Evolutionary conservation across 1,140 invertebrate species (phyloP).

Genomic region (Tyrophagus putrescentiae): DNA sequence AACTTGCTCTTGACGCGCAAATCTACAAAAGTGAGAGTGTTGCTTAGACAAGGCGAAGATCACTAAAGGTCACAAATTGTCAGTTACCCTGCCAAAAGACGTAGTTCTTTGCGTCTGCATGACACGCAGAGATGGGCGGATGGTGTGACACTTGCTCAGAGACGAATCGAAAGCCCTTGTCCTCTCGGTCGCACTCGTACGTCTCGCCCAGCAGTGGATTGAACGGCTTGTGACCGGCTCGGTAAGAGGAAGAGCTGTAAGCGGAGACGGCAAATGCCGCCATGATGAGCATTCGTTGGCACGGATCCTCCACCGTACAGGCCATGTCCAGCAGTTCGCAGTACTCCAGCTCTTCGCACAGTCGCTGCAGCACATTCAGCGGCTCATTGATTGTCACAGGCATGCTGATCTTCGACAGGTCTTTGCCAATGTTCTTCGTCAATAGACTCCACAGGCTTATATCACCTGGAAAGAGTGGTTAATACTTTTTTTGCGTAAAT

Average conservation of each 20-base stretch:
- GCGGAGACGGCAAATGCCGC: constrained; percentile 67
- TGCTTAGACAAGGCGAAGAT: constrained; percentile 16
- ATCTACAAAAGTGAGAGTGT: constrained; percentile 39
- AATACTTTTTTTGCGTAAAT: background rate
- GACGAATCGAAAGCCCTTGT: constrained; percentile 57
- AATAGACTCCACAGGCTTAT: constrained; percentile 62
- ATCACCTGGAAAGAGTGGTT: constrained; percentile 37
- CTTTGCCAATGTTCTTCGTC: constrained; percentile 70
- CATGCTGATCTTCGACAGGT: constrained; percentile 63
- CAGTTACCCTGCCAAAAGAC: constrained; percentile 52
- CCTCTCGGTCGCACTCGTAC: constrained; percentile 59
- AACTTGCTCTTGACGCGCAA: constrained; percentile 69
- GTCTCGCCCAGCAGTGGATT: constrained; percentile 73
- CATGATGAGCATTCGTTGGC: constrained; percentile 54
- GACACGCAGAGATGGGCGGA: constrained; percentile 65
- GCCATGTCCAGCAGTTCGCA: constrained; percentile 59
- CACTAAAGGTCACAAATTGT: background rate
- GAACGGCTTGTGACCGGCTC: constrained; percentile 70
- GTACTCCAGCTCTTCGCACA: constrained; percentile 74
- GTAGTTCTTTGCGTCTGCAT: constrained; percentile 57
- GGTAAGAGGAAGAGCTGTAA: constrained; percentile 57
- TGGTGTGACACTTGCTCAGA: constrained; percentile 67
- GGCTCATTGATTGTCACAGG: constrained; percentile 70
- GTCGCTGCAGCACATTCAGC: constrained; percentile 57
- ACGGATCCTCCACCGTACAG: constrained; percentile 43